These are phyloP conservation scores for Cheilosia grossa DNA, from an alignment of 2,888 invertebrate genomes.

Conservation along the genomic window DNA sequence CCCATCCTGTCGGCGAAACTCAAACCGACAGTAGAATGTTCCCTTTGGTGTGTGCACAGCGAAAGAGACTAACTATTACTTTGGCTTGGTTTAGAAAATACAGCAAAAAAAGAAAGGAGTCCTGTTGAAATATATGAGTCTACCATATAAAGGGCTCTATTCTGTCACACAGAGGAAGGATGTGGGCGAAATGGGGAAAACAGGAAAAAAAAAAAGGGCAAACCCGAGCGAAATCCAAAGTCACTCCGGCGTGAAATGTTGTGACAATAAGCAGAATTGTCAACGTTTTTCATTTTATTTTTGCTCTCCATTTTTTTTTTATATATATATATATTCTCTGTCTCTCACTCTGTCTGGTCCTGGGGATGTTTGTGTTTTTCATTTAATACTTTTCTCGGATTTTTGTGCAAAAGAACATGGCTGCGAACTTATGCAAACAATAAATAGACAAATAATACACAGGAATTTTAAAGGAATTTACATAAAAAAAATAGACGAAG, in stretches of 20 bases:
- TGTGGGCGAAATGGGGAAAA: constrained; percentile 28
- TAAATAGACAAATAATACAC: constrained; percentile 51
- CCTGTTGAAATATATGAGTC: constrained; percentile 41
- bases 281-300: constrained; percentile 68
- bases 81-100: constrained; percentile 45
- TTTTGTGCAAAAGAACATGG: constrained; percentile 41
- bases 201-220: constrained; percentile 6
- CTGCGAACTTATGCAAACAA: constrained; percentile 57
- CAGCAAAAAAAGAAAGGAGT: constrained; percentile 3
- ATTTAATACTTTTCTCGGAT: constrained; percentile 57
- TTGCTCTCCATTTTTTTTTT: not conserved
- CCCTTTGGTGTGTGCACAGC: constrained; percentile 32
- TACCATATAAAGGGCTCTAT: constrained; percentile 57
- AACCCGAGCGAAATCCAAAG: constrained; percentile 62
- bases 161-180: constrained; percentile 43
- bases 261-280: constrained; percentile 75
- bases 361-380: constrained; percentile 59
- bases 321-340: not conserved
- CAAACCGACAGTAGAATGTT: constrained; percentile 49
- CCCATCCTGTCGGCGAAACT: not conserved
- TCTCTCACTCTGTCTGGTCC: constrained; percentile 28
- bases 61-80: constrained; percentile 46
- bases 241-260: constrained; percentile 74
- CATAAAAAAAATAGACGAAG: constrained; percentile 31
- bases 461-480: constrained; percentile 58